Percentiles rank a stretch among this genome's conserved stretches.
These are phyloP conservation scores for Eleutherodactylus coqui DNA, from an alignment of 2,797 vertebrate species.

Conservation along the genomic window DNA sequence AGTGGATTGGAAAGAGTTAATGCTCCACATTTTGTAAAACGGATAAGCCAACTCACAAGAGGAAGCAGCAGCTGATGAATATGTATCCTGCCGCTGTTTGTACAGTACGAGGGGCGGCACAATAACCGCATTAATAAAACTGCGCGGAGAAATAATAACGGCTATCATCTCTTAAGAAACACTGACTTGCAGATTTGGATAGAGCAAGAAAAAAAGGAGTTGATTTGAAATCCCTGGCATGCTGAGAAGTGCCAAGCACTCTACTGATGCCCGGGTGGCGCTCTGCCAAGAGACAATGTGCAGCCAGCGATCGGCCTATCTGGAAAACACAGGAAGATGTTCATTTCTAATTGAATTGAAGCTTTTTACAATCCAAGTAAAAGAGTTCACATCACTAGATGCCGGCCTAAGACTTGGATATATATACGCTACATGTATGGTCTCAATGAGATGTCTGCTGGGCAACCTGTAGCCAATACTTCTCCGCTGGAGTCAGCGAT, in stretches of 20 bases:
- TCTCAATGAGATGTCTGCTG: neutral
- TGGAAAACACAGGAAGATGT: constrained; percentile 32
- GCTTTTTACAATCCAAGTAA: neutral
- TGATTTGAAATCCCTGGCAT: constrained; percentile 29
- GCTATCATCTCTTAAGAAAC: neutral
- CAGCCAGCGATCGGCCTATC: constrained; percentile 21
- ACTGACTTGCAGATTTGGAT: constrained; percentile 21
- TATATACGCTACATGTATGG: too few species aligned
- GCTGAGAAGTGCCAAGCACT: constrained; percentile 14
- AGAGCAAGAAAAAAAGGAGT: neutral
- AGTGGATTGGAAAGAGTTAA: too few species aligned
- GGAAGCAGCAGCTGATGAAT: neutral
- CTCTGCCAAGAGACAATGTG: constrained; percentile 25
- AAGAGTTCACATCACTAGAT: neutral
- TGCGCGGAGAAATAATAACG: neutral
- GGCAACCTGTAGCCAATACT: neutral
- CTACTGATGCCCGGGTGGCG: constrained; percentile 31
- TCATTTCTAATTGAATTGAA: constrained; percentile 23
- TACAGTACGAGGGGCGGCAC: neutral
- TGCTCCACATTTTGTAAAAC: neutral
- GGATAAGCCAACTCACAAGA: neutral
- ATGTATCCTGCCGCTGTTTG: neutral
- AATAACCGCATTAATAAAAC: neutral
- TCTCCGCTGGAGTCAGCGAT: neutral
- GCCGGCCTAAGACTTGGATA: too few species aligned